Base-by-base conservation (phyloP, 2,888 invertebrate species). In the Apocheima hispidaria region DNA sequence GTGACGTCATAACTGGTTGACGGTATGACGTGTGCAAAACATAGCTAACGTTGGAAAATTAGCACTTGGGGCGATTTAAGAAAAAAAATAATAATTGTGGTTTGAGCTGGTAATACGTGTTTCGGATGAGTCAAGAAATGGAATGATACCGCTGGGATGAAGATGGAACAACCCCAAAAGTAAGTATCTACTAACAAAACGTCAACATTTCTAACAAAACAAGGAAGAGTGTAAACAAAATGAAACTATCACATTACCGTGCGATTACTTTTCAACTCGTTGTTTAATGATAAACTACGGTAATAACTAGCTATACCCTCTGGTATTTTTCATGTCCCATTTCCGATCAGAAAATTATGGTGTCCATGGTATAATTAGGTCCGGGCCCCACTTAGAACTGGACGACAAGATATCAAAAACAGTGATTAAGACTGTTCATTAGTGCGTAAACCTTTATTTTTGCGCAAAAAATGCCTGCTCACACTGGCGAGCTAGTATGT, bases 271-370 rank as follows among this genome's bases (percentile, higher is more conserved):
- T 44, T 36, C 43, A 54, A 54, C 30, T 21, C 41, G 35, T 54
- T 54, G 16, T 54, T 35, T 54, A 54, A 54, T 54, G 43, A 44
- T 44, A 54, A 54, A 44, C 33, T 41, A 49, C 20, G 26, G 28
- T 60, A 53, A 55, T 55, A 51, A 52, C 46, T 9, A 33, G 26
- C 12, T 20, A 46, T n/a, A n/a, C n/a, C 26, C 4, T 21, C 54
- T 23, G 46, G 43, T 54, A 62, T 65, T 63, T 62, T 67, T 60
- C 60, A 65, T 63, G 67, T 67, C 51, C 63, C 58, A 67, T 51
- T 67, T 67, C 57, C 58, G 43, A 36, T 49, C 35, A 61, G 51
- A 48, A 57, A 64, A 65, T 64, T 55, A 35, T 43, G 30, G 40
- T 33, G 48, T 49, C 58, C 23, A 40, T 18, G 26, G 23, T 36